Base-by-base conservation (phyloP, 1,140 invertebrate genomes). In the Artemia franciscana region DNA sequence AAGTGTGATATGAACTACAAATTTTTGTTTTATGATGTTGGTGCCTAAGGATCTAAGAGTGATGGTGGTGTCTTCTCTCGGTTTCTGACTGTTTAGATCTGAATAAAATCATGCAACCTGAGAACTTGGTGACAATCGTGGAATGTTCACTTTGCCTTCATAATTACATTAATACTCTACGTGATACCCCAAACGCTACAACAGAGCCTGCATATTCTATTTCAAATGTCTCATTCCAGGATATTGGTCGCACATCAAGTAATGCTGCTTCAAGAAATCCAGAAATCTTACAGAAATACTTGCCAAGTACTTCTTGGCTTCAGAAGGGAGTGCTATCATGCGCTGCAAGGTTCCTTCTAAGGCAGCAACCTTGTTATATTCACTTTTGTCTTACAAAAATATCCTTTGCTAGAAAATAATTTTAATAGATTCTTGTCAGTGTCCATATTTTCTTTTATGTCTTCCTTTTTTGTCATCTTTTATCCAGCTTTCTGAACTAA, bases 1-100 rank as follows among this genome's bases (percentile, higher is more conserved):
- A 56, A 77, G 7, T 74, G 74, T 24, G 74, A 78, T 69, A 71
- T 72, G 3, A 68, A 76, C 62, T 77, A 71, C 65, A 70, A 70
- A 65, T 76, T 78, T 69, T 66, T 71, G 56, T 66, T 64, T 58
- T 66, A 77, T 39, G 71, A 78, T 66, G 69, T 78, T 9, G 74
- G 74, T 30, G 67, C 70, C 3, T 69, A 71, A 69, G 75, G 75
- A 21, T 64, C 70, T 60, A 64, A 70, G 39, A 67, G 68, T 64
- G 73, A 75, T 68, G 70, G 66, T 25, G 71, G 70, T 58, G 67
- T 73, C 51, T 75, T 75, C 58, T 39, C 51, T 21, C 3, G 25
- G 63, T 23, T 63, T 56, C 25, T 21, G 25, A 5, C 26, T 63
- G 5, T 61, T 63, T n/a, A 24, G 58, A 39, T 63, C 60, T 3